These are phyloP conservation scores for Dipodomys merriami DNA, from an alignment of 2,113 vertebrate species.

Conservation along the genomic window DNA sequence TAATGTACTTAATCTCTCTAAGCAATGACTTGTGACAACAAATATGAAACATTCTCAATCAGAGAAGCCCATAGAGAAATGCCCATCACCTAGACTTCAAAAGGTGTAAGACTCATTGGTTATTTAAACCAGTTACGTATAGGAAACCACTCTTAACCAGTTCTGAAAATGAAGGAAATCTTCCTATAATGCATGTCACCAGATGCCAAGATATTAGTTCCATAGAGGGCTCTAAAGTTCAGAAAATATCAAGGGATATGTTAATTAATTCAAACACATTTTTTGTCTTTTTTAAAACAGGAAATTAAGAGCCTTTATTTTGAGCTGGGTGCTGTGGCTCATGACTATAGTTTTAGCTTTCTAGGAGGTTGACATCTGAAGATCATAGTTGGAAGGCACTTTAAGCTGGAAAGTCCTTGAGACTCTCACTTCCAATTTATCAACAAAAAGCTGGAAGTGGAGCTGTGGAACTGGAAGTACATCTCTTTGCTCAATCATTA, in stretches of 20 bases:
- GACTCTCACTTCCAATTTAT: no score
- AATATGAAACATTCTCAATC: not conserved
- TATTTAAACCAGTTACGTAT: not conserved
- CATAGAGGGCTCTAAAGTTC: not conserved
- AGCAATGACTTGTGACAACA: not conserved
- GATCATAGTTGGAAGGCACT: no score
- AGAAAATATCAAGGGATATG: not conserved
- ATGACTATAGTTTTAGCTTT: no score
- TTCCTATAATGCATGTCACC: not conserved
- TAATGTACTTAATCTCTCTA: not conserved
- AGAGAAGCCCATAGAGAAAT: not conserved
- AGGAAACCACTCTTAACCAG: not conserved
- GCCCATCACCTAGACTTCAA: not conserved
- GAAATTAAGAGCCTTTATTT: slow-evolving; percentile 12
- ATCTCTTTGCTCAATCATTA: no score
- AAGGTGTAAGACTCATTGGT: not conserved
- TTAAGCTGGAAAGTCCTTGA: no score
- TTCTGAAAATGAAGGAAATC: not conserved
- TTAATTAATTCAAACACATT: slow-evolving; percentile 5
- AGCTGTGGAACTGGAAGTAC: no score
- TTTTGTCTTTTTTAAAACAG: not conserved
- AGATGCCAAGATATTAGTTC: not conserved
- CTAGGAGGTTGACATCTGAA: no score
- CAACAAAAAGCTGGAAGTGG: no score
- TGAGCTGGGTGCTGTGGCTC: not conserved